Evolutionary conservation across 2,797 vertebrate species (phyloP), one percentile per base, ranked within the genome.

Genomic region (Phataginus tricuspis): DNA sequence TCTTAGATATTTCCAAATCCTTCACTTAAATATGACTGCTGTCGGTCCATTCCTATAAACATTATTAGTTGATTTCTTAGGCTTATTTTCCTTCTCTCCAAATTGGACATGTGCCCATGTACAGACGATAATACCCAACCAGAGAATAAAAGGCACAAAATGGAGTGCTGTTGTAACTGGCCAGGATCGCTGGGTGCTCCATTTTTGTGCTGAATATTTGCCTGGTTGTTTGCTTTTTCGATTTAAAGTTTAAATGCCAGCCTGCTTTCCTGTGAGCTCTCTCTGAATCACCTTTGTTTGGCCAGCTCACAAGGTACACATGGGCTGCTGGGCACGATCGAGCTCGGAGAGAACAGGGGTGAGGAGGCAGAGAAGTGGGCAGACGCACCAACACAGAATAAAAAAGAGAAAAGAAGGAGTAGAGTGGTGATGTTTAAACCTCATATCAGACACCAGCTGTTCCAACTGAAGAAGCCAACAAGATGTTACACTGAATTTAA

Each of bases 211-310:
- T 19, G 18, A 83, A 84, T 79, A 88, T 86, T 95, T 96, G 55
- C 34, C 86, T 77, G 64, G 49, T 27, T 88, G n/a, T 92, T 97
- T 95, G 87, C 51, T 85, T 91, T 91, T 63, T 75, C 53, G 64
- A 53, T 80, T 89, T 91, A 61, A 86, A 90, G 55, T 87, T 92
- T 88, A 97, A 97, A 94, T 77, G 75, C 29, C 88, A 95, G 61
- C 42, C 25, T 59, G 61, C 9, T 95, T 94, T 82, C 57, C 79
- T 39, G 2, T 55, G 69, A 79, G n/a, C 90, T 86, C 59, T 85
- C 86, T 90, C 79, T 96, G 88, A 96, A 95, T 97, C 59, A 69
- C 49, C 91, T 93, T 96, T 96, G 88, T 97, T 83, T 97, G 83
- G 77, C 19, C 37, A 55, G 55, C 55, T 96, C 83, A 61, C 42